Base-by-base conservation (phyloP, 2,797 vertebrate species). In the Emys orbicularis region DNA sequence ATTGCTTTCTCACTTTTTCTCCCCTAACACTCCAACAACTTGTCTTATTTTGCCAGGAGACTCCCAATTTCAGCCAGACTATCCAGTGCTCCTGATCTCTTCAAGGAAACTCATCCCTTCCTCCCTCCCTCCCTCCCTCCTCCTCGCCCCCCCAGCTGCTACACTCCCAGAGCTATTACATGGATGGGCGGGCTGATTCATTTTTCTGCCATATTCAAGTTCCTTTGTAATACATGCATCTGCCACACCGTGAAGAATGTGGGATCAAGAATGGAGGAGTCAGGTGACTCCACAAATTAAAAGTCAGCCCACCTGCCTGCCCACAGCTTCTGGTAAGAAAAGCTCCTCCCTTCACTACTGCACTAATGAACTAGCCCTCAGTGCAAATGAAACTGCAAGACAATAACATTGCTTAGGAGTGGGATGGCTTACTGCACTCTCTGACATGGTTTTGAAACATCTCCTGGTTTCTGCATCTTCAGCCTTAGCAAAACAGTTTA, bases 1-100 rank as follows among this genome's bases (percentile, higher is more conserved):
- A 91, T 79, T 90, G 47, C 23, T 15, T 84, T 84, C 68, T 81
- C 9, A 47, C 88, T 94, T 90, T 94, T 81, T 89, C 81, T 54
- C n/a, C 79, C 27, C 61, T 68, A 81, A 79, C 93, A 91, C 59
- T 16, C n/a, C 37, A 41, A 8, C 53, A 87, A 68, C 1, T 1
- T 2, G 3, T 41, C 29, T 12, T 1, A 7, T 34, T 53, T 80
- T n/a, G 31, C 59, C 59, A 61, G 12, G 29, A 31, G 29, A n/a
- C 19, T 52, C 4, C 4, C 15, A 49, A 2, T 49, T 93, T 77
- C 61, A 79, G 10, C 79, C 49, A 80, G 50, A n/a, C 52, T 53
- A 80, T 61, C 59, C 59, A 65, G 59, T 34, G 59, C 18, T 83
- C 92, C 95, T 90, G 79, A 81, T 74, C 50, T 80, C 74, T 4